Base-by-base conservation (phyloP, 2,888 invertebrate species). In the Athripsodes cinereus region DNA sequence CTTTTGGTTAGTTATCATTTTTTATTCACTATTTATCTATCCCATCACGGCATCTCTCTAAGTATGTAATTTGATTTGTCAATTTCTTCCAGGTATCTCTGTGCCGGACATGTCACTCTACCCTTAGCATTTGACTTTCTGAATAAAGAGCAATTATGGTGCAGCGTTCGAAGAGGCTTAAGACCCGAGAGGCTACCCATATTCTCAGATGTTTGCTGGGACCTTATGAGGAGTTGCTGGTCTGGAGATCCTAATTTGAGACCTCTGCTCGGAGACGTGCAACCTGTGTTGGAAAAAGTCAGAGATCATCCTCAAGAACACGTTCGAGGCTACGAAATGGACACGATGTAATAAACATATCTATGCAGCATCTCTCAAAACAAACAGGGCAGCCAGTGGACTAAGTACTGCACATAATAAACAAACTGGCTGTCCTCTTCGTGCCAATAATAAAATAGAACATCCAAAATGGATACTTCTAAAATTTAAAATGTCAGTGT, bases 61-160 rank as follows among this genome's bases (percentile, higher is more conserved):
- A n/a, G n/a, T n/a, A n/a, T n/a, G n/a, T n/a, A n/a, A n/a, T n/a
- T n/a, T n/a, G n/a, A n/a, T n/a, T n/a, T 16, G 2, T 46, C 40
- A 26, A 26, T 46, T 40, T 22, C 34, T 53, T 49, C 0, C 65
- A 78, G 78, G 78, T 93, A 92, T 67, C 81, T 92, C 55, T 93
- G 92, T 70, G 88, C 92, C 0, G 92, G 92, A 0, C 85, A 87
- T 68, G 86, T 91, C 0, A 81, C 81, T 64, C 77, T 93, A 58
- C 93, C 93, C 0, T 81, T 81, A 48, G 84, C 86, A 3, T 93
- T 92, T 70, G 92, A 92, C 69, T 92, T 90, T 70, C 86, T 86
- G 67, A 92, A 87, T 66, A 92, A 92, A 68, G 92, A 93, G 69
- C 90, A 91, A 67, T 74, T 93, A 0, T 93, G 92, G 92, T 88